phyloP scores from a whole-genome alignment of 1,140 invertebrate species.

The Panagrolaimus sp. region DNA sequence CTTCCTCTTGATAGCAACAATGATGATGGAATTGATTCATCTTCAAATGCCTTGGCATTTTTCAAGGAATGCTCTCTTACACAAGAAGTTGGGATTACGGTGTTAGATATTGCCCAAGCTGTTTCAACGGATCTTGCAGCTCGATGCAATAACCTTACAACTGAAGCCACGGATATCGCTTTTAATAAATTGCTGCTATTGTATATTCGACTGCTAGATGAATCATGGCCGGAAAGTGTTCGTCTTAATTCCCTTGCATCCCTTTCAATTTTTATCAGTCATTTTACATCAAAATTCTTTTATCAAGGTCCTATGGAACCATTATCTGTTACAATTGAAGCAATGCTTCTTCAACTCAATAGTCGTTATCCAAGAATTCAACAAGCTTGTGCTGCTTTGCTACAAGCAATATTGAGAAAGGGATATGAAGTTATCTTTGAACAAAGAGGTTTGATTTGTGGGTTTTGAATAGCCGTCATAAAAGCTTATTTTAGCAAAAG shows the following conservation, averaged over 20 bases:
- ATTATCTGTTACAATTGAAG: conserved; percentile 44
- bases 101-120: conserved; percentile 75
- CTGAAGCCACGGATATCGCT: conserved; percentile 59
- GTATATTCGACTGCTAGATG: conserved; percentile 76
- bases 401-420: conserved; percentile 48
- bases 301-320: conserved; percentile 45
- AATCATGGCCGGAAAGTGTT: conserved; percentile 80
- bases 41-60: not conserved
- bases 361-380: conserved; percentile 45
- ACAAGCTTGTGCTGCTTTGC: conserved; percentile 48
- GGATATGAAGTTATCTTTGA: conserved; percentile 42
- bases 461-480: not conserved
- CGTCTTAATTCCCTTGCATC: conserved; percentile 84
- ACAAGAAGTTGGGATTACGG: conserved; percentile 79
- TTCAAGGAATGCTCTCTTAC: conserved; percentile 66
- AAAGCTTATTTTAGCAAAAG: too few species aligned
- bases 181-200: conserved; percentile 74
- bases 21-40: not conserved
- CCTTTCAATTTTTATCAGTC: conserved; percentile 58
- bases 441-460: not conserved
- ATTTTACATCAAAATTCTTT: conserved; percentile 35
- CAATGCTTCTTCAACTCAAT: conserved; percentile 49
- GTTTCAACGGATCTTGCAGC: conserved; percentile 73
- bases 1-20: not conserved
- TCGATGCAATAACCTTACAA: conserved; percentile 7